These are phyloP conservation scores for Caretta caretta DNA, from an alignment of 2,113 vertebrate genomes.

Conservation along the genomic window DNA sequence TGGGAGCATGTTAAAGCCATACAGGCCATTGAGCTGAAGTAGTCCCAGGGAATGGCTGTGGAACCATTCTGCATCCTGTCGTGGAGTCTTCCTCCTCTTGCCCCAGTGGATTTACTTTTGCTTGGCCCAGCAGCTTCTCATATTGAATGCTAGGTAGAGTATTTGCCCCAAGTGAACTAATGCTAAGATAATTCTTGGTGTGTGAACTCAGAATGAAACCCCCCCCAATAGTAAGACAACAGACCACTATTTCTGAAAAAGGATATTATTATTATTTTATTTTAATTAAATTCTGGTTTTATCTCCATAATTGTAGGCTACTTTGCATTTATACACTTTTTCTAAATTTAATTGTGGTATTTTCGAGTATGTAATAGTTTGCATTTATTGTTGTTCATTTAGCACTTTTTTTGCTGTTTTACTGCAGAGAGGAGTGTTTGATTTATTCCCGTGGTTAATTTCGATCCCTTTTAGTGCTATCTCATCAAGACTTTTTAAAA, in stretches of 20 bases:
- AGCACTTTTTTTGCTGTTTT: conserved; percentile 5
- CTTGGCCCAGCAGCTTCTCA: accelerated
- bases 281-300: not conserved
- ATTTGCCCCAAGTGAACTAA: accelerated
- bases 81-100: not conserved
- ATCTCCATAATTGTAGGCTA: not conserved
- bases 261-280: not conserved
- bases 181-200: not conserved
- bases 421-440: conserved; percentile 23
- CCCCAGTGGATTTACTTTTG: accelerated
- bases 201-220: not conserved
- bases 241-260: not conserved
- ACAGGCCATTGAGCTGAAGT: not conserved
- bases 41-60: not conserved
- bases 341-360: not conserved
- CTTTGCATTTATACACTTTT: not conserved
- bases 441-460: conserved; percentile 65
- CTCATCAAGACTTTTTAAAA: conserved; percentile 19
- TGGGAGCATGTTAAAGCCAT: not conserved
- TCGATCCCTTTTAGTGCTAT: conserved; percentile 49
- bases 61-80: not conserved
- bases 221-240: not conserved
- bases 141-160: accelerated
- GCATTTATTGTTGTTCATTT: conserved; percentile 37
- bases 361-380: not conserved